phyloP scores from a whole-genome alignment of 2,888 invertebrate species.

The Erebia epiphron region DNA sequence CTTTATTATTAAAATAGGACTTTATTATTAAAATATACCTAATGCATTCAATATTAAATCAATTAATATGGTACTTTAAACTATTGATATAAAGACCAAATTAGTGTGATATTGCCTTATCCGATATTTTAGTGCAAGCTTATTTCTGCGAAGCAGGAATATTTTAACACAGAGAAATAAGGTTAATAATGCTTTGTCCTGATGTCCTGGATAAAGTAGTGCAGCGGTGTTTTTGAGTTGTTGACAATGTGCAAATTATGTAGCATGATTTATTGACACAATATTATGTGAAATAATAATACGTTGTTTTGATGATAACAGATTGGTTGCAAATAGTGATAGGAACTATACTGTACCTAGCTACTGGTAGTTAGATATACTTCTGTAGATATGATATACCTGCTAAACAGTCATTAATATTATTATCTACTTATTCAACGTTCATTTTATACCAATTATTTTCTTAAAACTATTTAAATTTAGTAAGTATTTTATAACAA shows the following conservation, averaged over 20 bases:
- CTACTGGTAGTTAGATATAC: neutral
- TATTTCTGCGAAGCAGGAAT: neutral
- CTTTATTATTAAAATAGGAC: slow-evolving; percentile 40
- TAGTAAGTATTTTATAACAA: too few relatives aligned
- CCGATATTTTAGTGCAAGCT: slow-evolving; percentile 6
- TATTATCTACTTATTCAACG: too few relatives aligned
- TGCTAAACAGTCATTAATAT: too few relatives aligned
- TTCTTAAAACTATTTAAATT: too few relatives aligned
- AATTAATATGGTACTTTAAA: slow-evolving; percentile 7
- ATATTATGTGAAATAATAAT: slow-evolving; percentile 13
- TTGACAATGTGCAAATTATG: slow-evolving; percentile 30
- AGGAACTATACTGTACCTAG: too few relatives aligned
- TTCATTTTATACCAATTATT: too few relatives aligned
- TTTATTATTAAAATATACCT: slow-evolving; percentile 40
- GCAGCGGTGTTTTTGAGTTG: slow-evolving; percentile 28
- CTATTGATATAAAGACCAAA: slow-evolving; percentile 14
- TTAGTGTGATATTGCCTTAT: slow-evolving; percentile 1
- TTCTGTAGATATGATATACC: too few relatives aligned
- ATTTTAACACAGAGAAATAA: slow-evolving; percentile 7
- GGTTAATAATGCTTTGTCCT: slow-evolving; percentile 31
- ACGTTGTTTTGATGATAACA: slow-evolving; percentile 19
- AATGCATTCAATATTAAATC: slow-evolving; percentile 18
- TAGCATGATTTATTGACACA: slow-evolving; percentile 25
- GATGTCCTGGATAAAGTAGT: neutral
- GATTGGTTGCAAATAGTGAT: slow-evolving; percentile 17